Base-by-base conservation (phyloP, 2,888 invertebrate genomes). In the Pyrrhosoma nymphula region DNA sequence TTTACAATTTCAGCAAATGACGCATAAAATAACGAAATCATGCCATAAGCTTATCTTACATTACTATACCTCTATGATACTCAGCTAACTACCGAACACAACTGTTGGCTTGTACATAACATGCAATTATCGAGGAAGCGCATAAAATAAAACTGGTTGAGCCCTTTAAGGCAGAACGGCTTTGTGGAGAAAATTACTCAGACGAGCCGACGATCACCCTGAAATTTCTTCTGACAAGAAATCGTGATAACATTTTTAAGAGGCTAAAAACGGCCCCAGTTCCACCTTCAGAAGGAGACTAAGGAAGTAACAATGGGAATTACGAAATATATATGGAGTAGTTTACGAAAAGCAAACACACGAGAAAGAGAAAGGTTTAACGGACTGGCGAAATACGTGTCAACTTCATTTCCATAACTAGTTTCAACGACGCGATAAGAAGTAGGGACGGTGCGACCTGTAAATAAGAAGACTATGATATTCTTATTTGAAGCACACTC, bases 341-440 rank as follows among this genome's bases (percentile, higher is more conserved):
- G 63, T 26, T 63, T 12, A 20, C 0, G 89, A 10, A 69, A 91
- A 63, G 39, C 23, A 60, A 60, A 23, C 30, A 60, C 23, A 26
- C 20, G 35, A 55, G 23, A 47, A 30, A 47, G 93, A 69, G 26
- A 26, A 39, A 23, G 69, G 82, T 18, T 35, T 26, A 82, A 30
- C 18, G 47, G 47, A 93, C 0, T 20, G 55, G 60, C 14, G n/a
- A 69, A 93, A 93, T 47, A 93, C n/a, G 47, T 69, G n/a, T 35
- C 47, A 26, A n/a, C 39, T 93, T 93, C 93, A 93, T 69, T 93
- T 75, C 47, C 69, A 69, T 69, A 93, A 93, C 69, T 69, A 69
- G 69, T 93, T 69, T 20, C 26, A 93, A 93, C 69, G 23, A 39
- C 39, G n/a, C 69, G 47, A n/a, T 16, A 26, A 26, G n/a, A 30